These are phyloP conservation scores for Periphyllus acericola DNA, from an alignment of 2,888 invertebrate species.

Conservation along the genomic window DNA sequence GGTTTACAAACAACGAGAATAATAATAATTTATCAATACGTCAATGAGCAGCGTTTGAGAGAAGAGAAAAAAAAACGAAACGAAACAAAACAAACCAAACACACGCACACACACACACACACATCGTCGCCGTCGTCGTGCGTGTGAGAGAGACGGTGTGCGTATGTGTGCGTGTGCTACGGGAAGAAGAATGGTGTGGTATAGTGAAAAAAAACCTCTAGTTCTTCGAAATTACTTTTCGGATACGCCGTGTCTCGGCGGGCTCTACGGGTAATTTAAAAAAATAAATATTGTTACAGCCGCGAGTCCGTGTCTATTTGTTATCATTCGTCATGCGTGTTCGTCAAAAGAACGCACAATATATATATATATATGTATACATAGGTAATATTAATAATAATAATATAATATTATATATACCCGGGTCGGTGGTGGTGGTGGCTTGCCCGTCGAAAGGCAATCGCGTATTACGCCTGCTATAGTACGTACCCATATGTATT, in stretches of 20 bases:
- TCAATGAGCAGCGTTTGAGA: conserved; percentile 48
- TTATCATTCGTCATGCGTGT: conserved; percentile 62
- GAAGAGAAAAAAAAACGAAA: not conserved
- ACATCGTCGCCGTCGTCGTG: not conserved
- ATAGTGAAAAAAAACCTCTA: conserved; percentile 10
- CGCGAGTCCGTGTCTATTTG: conserved; percentile 58
- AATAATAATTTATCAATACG: conserved; percentile 62
- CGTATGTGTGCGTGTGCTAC: not conserved
- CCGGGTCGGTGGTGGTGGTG: not conserved
- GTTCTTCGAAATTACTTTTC: conserved; percentile 58
- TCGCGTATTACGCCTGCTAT: not conserved
- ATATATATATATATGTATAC: not conserved
- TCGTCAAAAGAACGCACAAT: conserved; percentile 39
- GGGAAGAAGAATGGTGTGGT: conserved; percentile 19
- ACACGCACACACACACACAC: not conserved
- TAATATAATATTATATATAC: not conserved
- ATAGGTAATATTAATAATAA: not conserved
- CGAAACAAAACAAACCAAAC: conserved; percentile 29
- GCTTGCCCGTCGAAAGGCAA: not conserved
- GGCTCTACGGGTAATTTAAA: conserved; percentile 60
- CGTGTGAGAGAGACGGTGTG: not conserved
- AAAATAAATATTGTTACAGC: conserved; percentile 61
- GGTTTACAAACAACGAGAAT: conserved; percentile 57
- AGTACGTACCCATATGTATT: not conserved
- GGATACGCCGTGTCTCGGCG: conserved; percentile 53